Conservation (phyloP, 2,888 invertebrate genomes). For the Lucinisca nassula region DNA sequence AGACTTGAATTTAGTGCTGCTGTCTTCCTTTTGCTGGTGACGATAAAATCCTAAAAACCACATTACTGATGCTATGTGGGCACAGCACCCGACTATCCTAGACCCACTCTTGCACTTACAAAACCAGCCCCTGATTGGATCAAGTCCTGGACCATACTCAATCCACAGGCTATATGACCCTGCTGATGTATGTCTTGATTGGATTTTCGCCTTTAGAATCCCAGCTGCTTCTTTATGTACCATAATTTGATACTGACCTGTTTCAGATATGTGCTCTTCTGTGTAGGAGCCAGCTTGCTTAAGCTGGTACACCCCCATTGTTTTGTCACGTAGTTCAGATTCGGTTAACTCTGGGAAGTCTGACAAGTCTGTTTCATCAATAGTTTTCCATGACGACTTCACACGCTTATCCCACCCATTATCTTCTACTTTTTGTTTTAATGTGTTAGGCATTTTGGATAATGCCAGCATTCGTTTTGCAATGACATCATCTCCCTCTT, state of each 20-base stretch:
- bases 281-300: background rate
- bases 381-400: background rate
- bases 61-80: background rate
- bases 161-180: background rate
- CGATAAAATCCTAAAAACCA: background rate
- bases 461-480: background rate
- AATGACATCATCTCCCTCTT: background rate
- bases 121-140: background rate
- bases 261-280: slow-evolving; percentile 7
- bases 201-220: background rate
- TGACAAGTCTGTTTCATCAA: background rate
- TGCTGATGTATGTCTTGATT: background rate
- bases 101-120: background rate
- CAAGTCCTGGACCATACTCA: background rate
- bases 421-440: background rate
- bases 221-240: background rate
- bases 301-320: slow-evolving; percentile 1
- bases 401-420: background rate
- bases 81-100: background rate
- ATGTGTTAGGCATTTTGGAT: background rate
- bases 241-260: background rate
- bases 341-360: background rate
- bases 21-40: background rate
- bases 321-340: background rate
- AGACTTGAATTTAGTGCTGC: background rate